These are phyloP conservation scores for Arnoldichthys spilopterus DNA, from an alignment of 2,797 vertebrate species.

Conservation along the genomic window DNA sequence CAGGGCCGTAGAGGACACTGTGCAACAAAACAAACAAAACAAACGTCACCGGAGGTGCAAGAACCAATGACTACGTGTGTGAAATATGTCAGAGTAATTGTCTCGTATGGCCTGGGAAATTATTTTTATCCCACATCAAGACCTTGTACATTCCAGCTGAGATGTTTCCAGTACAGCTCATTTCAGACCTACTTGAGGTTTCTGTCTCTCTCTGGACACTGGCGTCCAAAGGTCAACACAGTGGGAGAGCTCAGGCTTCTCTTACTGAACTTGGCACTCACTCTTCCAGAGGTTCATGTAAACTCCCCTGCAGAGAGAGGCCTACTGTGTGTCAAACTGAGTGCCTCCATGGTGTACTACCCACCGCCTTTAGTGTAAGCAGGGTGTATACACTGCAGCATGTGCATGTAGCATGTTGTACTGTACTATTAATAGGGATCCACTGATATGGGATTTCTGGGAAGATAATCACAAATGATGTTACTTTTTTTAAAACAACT, in stretches of 20 bases:
- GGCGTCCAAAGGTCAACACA: slow-evolving; percentile 42
- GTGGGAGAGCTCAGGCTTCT: slow-evolving; percentile 19
- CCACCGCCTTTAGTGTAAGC: background rate
- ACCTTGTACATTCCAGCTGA: slow-evolving; percentile 44
- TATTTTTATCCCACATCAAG: slow-evolving; percentile 49
- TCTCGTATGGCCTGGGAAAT: slow-evolving; percentile 21
- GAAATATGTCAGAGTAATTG: background rate
- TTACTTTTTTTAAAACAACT: background rate
- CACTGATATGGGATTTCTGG: background rate
- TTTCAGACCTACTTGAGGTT: slow-evolving; percentile 52
- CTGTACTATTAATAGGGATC: background rate
- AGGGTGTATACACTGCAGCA: background rate
- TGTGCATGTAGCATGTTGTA: background rate
- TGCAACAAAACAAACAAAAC: background rate
- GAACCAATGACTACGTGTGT: background rate
- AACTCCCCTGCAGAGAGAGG: slow-evolving; percentile 15
- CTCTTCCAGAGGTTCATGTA: background rate
- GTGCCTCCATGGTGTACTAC: background rate
- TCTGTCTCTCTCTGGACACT: slow-evolving; percentile 31
- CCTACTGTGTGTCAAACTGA: slow-evolving; percentile 12
- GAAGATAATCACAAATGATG: background rate
- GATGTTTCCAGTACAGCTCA: slow-evolving; percentile 50
- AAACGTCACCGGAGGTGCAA: background rate
- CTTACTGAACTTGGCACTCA: slow-evolving; percentile 19
- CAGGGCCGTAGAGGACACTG: slow-evolving; percentile 37